Base-by-base conservation (phyloP, 2,888 invertebrate genomes). In the Cartodere bifasciata region DNA sequence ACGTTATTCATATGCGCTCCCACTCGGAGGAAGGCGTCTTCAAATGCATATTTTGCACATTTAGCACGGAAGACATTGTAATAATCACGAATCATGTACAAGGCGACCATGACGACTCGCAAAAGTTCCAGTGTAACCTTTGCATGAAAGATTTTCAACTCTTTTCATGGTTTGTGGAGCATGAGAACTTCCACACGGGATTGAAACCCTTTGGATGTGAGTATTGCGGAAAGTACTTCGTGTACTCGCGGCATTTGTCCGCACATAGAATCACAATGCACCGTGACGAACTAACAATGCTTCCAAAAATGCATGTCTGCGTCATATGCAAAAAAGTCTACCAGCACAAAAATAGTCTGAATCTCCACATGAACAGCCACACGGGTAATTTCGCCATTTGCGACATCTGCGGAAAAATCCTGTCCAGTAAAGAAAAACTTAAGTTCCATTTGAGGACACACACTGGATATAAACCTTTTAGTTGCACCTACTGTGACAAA, bases 141-240 rank as follows among this genome's bases (percentile, higher is more conserved):
- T 70, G 70, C 47, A 64, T 64, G 41, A 67, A 68, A 47, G 67
- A 67, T 10, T 70, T 70, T 38, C 65, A 64, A 53, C 63, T 67
- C 39, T 55, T 62, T 31, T 62, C 65, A 16, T 68, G 68, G 57
- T 67, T 67, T 36, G 59, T 64, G 44, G 69, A 70, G 31, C 72
- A 72, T 53, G 65, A 66, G 42, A 70, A 70, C 47, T 68, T 64
- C 16, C 69, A 70, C 52, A 67, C 64, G 10, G 67, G 65, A 32
- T 57, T 63, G 29, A 65, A 65, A 29, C 67, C 68, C 29, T 59
- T 67, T 34, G 62, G 62, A 11, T 70, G 70, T 41, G 63, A 66
- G 36, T 60, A 63, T 24, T 70, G 70, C 39, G 66, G 63, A 30
- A 67, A 68, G 38, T 58, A 59, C 15, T 68, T 68, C 38, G 56